Percentiles rank a stretch among this genome's conserved stretches.
Evolutionary conservation across 2,797 vertebrate species (phyloP).

Genomic region (Eptatretus atami): DNA sequence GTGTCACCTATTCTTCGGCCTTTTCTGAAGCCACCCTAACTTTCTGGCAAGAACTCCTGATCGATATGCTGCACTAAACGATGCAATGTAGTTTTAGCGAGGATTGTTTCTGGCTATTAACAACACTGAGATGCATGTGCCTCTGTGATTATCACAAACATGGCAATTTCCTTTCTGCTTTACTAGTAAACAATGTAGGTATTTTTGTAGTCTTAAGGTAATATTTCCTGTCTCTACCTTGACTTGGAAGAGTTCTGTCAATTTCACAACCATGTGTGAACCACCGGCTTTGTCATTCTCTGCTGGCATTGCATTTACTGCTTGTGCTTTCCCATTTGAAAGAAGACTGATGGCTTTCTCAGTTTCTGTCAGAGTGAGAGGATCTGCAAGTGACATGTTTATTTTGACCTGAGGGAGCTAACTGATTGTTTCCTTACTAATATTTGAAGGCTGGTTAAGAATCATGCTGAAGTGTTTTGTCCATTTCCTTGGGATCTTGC

Average conservation of each 20-base stretch:
- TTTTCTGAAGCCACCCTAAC: neutral
- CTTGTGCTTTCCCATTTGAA: neutral
- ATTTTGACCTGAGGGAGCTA: neutral
- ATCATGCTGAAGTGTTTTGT: neutral
- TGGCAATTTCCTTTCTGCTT: slow-evolving; percentile 1
- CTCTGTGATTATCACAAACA: neutral
- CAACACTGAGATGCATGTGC: neutral
- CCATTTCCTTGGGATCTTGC: neutral
- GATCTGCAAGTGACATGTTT: slow-evolving; percentile 1
- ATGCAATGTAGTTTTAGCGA: neutral
- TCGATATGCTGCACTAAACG: neutral
- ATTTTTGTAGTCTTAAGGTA: neutral
- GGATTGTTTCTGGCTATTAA: neutral
- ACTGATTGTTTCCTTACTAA: neutral
- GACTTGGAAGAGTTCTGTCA: neutral
- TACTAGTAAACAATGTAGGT: neutral
- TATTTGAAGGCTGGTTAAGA: neutral
- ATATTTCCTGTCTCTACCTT: neutral
- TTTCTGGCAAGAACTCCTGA: neutral
- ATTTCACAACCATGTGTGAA: neutral
- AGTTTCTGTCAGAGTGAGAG: neutral
- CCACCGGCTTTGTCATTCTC: neutral
- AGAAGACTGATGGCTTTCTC: slow-evolving; percentile 3
- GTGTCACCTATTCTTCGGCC: neutral
- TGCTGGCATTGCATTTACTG: neutral